Base-by-base conservation (phyloP, 2,888 invertebrate species). In the Ectemnius continuus region DNA sequence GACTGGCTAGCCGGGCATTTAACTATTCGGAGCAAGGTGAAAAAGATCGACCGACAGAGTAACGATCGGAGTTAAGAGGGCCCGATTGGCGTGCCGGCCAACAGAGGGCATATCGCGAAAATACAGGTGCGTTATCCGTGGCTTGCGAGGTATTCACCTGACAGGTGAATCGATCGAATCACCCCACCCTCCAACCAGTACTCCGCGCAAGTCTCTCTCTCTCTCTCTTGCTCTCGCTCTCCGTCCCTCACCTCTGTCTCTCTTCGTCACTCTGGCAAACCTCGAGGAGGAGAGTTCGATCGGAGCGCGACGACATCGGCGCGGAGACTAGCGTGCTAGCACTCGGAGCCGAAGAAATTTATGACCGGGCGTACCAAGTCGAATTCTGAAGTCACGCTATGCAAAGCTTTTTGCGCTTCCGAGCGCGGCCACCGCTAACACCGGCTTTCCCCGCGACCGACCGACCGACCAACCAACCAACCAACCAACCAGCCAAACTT, bases 1-100 rank as follows among this genome's bases (percentile, higher is more conserved):
- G 36, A 11, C 36, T 36, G 36, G 36, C 57, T 45, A 23, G 45
- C 62, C 61, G 48, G 11, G 16, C 66, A 69, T 71, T 75, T 75
- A 66, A 70, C 78, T 48, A 61, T 46, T 20, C 66, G 46, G 69
- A 62, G 60, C 70, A 57, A 59, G 61, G 59, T 45, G 18, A 26
- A 74, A 76, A 76, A 70, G 76, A 79, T 80, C 79, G 79, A 80
- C 76, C 79, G 80, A 80, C 76, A 61, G 76, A 76, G 76, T 80
- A 80, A 79, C 80, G 79, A 80, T 79, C 79, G 78, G 79, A 80
- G 56, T 72, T 73, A 68, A 80, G 72, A 72, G 69, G 73, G 76
- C 67, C 62, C 74, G 74, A 80, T 78, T 80, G 76, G 73, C 68
- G 75, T 67, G 68, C 68, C 67, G 65, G 73, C 73, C 79, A 76